phyloP scores from a whole-genome alignment of 2,888 invertebrate genomes.

The Andrena minutula region DNA sequence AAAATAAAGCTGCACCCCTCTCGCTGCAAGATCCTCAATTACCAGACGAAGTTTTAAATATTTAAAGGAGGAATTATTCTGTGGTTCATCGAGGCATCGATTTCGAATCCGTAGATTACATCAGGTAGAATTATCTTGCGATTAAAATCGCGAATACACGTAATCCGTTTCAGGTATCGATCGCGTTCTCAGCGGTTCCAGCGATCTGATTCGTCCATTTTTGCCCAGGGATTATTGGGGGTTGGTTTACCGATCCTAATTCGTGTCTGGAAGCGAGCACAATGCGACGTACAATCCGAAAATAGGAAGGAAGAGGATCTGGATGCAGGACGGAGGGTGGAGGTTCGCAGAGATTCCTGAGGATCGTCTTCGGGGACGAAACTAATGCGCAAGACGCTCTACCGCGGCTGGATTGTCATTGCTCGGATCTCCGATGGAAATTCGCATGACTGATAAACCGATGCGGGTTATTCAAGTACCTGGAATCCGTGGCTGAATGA shows the following conservation, averaged over 20 bases:
- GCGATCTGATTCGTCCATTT: slow-evolving; percentile 54
- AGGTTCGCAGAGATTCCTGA: slow-evolving; percentile 27
- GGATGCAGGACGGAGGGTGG: slow-evolving; percentile 20
- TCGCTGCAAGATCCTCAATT: too few relatives aligned
- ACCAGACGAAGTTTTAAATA: neutral
- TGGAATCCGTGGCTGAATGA: slow-evolving; percentile 33
- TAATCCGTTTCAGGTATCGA: slow-evolving; percentile 20
- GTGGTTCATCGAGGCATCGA: neutral
- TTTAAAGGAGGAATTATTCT: neutral
- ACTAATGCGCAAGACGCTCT: slow-evolving; percentile 44
- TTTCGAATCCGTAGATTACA: neutral
- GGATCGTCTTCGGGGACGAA: slow-evolving; percentile 32
- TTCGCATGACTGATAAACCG: slow-evolving; percentile 63
- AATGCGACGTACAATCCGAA: slow-evolving; percentile 49
- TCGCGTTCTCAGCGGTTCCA: slow-evolving; percentile 20
- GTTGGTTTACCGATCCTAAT: slow-evolving; percentile 67
- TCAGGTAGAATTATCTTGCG: neutral
- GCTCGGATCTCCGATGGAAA: slow-evolving; percentile 52
- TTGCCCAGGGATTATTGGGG: slow-evolving; percentile 58
- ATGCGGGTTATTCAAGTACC: slow-evolving; percentile 44
- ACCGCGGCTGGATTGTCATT: slow-evolving; percentile 60
- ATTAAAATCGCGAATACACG: slow-evolving; percentile 21
- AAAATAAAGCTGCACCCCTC: too few relatives aligned
- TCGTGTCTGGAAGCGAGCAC: slow-evolving; percentile 57
- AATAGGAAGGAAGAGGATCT: slow-evolving; percentile 41